Evolutionary conservation across 2,113 vertebrate genomes (phyloP), one percentile per base, ranked within the genome.

Genomic region (Nothocercus julius): DNA sequence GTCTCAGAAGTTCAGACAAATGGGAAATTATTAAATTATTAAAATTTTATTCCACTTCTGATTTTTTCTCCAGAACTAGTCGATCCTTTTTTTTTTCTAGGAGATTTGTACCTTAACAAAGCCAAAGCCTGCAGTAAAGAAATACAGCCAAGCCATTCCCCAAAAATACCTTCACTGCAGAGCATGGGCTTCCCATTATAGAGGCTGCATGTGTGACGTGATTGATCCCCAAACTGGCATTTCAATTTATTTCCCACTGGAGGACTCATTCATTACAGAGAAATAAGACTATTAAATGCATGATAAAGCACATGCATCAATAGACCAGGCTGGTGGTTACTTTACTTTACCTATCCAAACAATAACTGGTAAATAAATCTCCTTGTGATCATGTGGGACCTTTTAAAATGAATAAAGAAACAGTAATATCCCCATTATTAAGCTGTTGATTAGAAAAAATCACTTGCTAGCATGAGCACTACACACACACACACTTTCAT

Each of bases 221-320:
- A 96, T 66, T 92, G 93, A 96, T 95, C 88, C 88, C 69, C 67
- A 93, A 63, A 89, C 80, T 87, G 77, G 81, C 74, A 79, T 95
- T 90, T 81, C 69, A 44, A 86, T 95, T 86, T 80, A 84, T 96
- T 95, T 94, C 93, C 94, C 92, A 42, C 92, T 51, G 70, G 92
- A 84, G 63, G 24, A 90, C 58, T 93, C 90, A 82, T 93, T 95
- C 77, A 87, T 95, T 95, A 93, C 3, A 16, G 67, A 94, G 73
- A 68, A 92, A 87, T 66, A 90, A 95, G 92, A 66, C 70, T 47
- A 93, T 96, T 94, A 96, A 93, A 94, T 85, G 83, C 77, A 82
- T 93, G 90, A 96, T 93, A 89, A 93, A 95, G 69, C 88, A 54
- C 81, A 64, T 14, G 44, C 74, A 69, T 88, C 90, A 34, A 82